These are phyloP conservation scores for Kradibia gibbosae DNA, from an alignment of 1,140 invertebrate species.

Conservation along the genomic window DNA sequence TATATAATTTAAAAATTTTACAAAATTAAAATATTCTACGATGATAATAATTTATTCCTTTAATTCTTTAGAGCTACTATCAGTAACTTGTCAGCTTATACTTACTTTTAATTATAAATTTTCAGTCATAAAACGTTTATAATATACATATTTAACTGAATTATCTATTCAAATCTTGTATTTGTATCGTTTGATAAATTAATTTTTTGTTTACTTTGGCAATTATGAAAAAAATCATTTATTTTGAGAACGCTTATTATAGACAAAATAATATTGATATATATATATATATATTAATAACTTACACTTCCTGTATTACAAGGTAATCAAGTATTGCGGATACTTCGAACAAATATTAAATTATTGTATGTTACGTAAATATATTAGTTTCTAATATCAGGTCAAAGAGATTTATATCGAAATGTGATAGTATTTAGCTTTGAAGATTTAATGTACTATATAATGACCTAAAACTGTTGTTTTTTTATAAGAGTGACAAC, in stretches of 20 bases:
- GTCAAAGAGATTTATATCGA: slow-evolving; percentile 20
- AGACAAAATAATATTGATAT: slow-evolving; percentile 29
- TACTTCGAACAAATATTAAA: slow-evolving; percentile 25
- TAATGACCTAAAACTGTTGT: slow-evolving; percentile 18
- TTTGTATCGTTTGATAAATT: background rate
- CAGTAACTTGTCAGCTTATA: background rate
- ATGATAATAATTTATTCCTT: too few relatives aligned
- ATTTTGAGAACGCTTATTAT: slow-evolving; percentile 39
- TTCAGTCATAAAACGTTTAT: slow-evolving; percentile 23
- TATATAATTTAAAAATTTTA: too few relatives aligned
- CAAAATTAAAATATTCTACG: background rate
- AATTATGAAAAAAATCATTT: slow-evolving; percentile 23
- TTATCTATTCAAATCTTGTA: slow-evolving; percentile 20
- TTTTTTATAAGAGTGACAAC: background rate
- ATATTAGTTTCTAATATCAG: slow-evolving; percentile 27
- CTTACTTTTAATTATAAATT: background rate
- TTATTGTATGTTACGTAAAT: slow-evolving; percentile 29
- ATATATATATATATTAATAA: slow-evolving; percentile 26
- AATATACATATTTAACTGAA: slow-evolving; percentile 13
- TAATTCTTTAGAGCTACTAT: too few relatives aligned
- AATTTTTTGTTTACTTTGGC: slow-evolving; percentile 20
- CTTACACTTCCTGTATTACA: background rate
- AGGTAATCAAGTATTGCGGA: slow-evolving; percentile 7
- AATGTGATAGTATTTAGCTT: slow-evolving; percentile 47
- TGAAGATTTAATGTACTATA: slow-evolving; percentile 37